Evolutionary conservation across 1,140 invertebrate species (phyloP), one percentile per base, ranked within the genome.

Genomic region (Chironomus tepperi): DNA sequence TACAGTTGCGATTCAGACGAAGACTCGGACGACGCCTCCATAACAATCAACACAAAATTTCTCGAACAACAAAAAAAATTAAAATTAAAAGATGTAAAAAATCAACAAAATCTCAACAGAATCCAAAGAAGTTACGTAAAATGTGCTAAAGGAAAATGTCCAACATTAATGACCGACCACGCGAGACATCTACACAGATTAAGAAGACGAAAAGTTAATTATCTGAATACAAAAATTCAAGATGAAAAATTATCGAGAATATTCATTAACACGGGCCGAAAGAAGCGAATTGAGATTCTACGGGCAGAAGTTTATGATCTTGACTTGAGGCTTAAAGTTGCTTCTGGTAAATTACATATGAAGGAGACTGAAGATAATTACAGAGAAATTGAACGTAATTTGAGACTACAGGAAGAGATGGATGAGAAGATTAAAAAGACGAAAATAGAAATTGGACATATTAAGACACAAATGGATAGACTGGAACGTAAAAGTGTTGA

Each of bases 261-360:
- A 9, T 70, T 18, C 9, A 16, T 18, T 3, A 16, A 70, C 8
- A 18, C n/a, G 7, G 65, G 65, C 7, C 6, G 65, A 18, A 70
- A 70, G 9, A 18, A 70, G 9, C 6, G 65, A 70, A 19, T 80
- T 34, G 79, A 81, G 42, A 79, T 77, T 18, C 74, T 82, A 19
- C 76, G 75, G 73, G 75, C 79, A 73, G 81, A 81, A 75, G 79
- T 80, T 74, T 77, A 80, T 47, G 79, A 81, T 42, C 67, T 82
- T 72, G 74, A 80, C 0, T 80, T 80, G 7, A 79, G 81, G 73
- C 80, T 82, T 24, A 80, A 81, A 79, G 81, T 81, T 72, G 81
- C 81, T 16, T 77, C 70, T 16, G 81, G 81, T 1, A 43, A 74
- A 1, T 74, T 75, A 7, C 75, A 77, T 73, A n/a, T 34, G 7